A percentile compares a stretch with the other conserved stretches of the same genome.
These are phyloP conservation scores for Isichthys henryi DNA, from an alignment of 2,113 vertebrate genomes.

Conservation along the genomic window DNA sequence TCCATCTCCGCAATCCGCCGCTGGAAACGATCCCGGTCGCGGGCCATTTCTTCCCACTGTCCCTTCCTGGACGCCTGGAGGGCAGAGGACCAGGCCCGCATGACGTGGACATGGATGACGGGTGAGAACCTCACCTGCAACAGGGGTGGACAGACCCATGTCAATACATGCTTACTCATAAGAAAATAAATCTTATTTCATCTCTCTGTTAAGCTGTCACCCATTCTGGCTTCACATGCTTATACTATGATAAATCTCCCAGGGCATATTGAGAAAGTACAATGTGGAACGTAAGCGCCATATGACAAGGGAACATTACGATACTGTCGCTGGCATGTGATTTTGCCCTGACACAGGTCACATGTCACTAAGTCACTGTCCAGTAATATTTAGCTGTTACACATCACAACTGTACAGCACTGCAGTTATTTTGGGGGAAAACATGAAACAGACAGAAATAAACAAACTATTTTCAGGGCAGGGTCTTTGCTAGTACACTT, in stretches of 20 bases:
- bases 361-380: neutral
- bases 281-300: neutral
- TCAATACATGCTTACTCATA: neutral
- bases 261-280: neutral
- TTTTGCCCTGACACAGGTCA: neutral
- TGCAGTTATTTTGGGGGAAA: neutral
- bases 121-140: constrained; percentile 74
- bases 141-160: neutral
- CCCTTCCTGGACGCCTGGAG: constrained; percentile 67
- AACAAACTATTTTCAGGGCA: neutral
- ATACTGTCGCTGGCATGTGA: neutral
- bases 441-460: neutral
- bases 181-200: neutral
- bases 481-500: neutral
- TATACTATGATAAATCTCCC: neutral
- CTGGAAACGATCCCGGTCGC: constrained; percentile 71
- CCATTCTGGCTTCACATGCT: neutral
- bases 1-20: constrained; percentile 62
- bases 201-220: neutral
- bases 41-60: constrained; percentile 74
- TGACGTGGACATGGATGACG: constrained; percentile 62
- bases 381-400: neutral
- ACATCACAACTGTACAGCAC: neutral
- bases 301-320: neutral
- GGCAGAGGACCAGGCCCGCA: constrained; percentile 73